Conservation (phyloP, 1,140 invertebrate species). For the Artemia franciscana region DNA sequence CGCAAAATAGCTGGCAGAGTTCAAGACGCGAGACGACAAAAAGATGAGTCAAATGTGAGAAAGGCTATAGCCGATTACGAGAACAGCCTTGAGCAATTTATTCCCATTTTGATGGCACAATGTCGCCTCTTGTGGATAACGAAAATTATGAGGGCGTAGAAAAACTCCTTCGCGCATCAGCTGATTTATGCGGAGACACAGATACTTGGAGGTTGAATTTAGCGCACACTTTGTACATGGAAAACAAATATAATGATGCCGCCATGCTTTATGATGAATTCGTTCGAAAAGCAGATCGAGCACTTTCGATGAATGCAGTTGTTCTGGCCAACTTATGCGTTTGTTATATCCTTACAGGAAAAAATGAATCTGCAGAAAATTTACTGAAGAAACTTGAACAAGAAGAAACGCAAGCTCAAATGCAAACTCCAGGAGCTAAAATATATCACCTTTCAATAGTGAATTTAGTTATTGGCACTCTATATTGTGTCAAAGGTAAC, state of each 20-base stretch:
- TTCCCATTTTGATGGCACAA: constrained; percentile 94
- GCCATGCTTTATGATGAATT: constrained; percentile 96
- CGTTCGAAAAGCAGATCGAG: constrained; percentile 34
- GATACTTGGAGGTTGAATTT: constrained; percentile 94
- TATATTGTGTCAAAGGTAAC: constrained; percentile 97
- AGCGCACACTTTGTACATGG: constrained; percentile 97
- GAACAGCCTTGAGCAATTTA: constrained; percentile 61
- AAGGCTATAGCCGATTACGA: constrained; percentile 80
- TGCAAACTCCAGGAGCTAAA: constrained; percentile 83
- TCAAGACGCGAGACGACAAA: constrained; percentile 61
- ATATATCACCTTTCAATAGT: constrained; percentile 94
- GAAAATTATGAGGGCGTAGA: constrained; percentile 88
- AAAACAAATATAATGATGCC: constrained; percentile 94
- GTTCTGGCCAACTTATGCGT: constrained; percentile 95
- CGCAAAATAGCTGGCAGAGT: constrained; percentile 34
- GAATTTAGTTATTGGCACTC: constrained; percentile 91
- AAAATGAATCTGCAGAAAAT: constrained; percentile 97
- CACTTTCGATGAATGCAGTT: constrained; percentile 81
- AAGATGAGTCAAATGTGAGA: constrained; percentile 68
- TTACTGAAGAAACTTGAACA: constrained; percentile 96
- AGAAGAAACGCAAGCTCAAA: constrained; percentile 77
- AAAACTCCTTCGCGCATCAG: constrained; percentile 81
- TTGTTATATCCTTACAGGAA: constrained; percentile 95
- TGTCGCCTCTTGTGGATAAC: constrained; percentile 98
- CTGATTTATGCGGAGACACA: constrained; percentile 93